Conservation (phyloP, 2,888 invertebrate species). For the Heliothis peltigera region DNA sequence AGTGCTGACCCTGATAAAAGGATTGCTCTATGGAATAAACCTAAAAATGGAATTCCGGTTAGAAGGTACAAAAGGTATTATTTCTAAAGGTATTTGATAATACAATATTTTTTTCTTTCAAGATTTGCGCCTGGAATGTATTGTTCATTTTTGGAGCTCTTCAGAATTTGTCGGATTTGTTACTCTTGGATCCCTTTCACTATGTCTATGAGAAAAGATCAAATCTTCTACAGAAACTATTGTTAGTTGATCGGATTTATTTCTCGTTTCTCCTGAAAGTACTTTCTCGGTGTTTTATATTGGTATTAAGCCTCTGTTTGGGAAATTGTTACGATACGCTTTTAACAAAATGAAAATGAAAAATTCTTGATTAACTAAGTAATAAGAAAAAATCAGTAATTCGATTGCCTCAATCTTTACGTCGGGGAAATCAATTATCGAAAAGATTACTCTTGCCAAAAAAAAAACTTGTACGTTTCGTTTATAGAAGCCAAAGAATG, state of each 20-base stretch:
- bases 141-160: conserved; percentile 50
- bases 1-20: conserved; percentile 96
- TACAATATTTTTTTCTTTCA: conserved; percentile 36
- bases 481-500: conserved; percentile 11
- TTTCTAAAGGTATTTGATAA: conserved; percentile 35
- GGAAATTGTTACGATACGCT: neutral
- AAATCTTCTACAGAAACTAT: conserved; percentile 40
- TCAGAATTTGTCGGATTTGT: conserved; percentile 48
- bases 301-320: conserved; percentile 13
- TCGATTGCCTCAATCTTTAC: neutral
- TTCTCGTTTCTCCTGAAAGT: conserved; percentile 26
- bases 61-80: conserved; percentile 42
- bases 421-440: conserved; percentile 7
- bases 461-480: conserved; percentile 1
- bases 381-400: neutral
- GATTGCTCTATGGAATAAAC: conserved; percentile 96
- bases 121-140: conserved; percentile 31
- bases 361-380: neutral
- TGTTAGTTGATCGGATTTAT: conserved; percentile 54
- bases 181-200: conserved; percentile 46
- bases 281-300: conserved; percentile 19
- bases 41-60: conserved; percentile 78
- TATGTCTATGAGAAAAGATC: conserved; percentile 50
- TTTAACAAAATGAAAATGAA: neutral
- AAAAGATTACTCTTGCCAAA: neutral